phyloP scores from a whole-genome alignment of 2,888 invertebrate genomes.

The Helicoverpa assulta region DNA sequence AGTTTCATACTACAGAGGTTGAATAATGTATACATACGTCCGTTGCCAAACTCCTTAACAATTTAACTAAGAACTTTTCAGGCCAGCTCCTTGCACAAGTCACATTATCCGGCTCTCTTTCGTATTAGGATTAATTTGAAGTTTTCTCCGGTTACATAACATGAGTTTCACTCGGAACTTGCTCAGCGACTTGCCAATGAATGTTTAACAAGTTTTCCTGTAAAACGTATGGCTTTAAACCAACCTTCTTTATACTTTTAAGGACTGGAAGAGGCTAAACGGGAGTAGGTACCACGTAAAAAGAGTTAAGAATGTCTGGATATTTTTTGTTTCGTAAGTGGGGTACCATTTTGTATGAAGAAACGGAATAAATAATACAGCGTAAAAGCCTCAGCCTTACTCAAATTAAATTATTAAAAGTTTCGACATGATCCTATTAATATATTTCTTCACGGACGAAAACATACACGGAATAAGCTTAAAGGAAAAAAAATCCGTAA shows the following conservation, averaged over 20 bases:
- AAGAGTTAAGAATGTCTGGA: no score
- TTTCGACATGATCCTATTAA: neutral
- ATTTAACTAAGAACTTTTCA: slow-evolving; percentile 19
- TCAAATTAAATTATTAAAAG: neutral
- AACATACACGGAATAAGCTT: neutral
- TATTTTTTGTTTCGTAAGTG: no score
- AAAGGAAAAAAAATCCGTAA: neutral
- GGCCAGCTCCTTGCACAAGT: neutral
- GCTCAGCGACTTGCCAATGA: slow-evolving; percentile 15
- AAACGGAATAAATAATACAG: no score
- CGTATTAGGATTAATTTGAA: slow-evolving; percentile 14
- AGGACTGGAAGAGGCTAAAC: no score
- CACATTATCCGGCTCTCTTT: slow-evolving; percentile 12
- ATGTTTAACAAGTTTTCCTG: slow-evolving; percentile 9
- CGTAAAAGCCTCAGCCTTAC: neutral
- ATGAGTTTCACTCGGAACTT: slow-evolving; percentile 13
- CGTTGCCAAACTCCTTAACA: slow-evolving; percentile 6
- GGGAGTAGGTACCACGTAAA: no score
- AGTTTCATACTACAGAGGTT: neutral
- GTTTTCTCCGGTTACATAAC: slow-evolving; percentile 11
- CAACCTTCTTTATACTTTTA: neutral
- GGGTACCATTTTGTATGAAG: no score
- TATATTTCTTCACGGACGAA: neutral
- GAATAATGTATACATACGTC: neutral
- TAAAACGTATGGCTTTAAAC: neutral